These are phyloP conservation scores for Zosterops borbonicus DNA, from an alignment of 2,113 vertebrate genomes.

Conservation along the genomic window DNA sequence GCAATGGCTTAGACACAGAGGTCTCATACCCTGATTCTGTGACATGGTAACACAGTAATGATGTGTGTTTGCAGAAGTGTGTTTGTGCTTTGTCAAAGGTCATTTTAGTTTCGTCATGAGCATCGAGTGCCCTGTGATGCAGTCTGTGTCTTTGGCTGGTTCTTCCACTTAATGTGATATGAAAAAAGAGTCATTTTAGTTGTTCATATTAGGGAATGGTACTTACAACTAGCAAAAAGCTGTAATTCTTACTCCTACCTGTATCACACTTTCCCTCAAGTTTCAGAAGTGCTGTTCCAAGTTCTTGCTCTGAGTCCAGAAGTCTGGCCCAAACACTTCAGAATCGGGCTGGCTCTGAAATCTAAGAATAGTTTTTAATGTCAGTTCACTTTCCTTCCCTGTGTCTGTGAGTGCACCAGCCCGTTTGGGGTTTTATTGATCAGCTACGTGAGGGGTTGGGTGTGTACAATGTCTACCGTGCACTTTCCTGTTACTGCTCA, in stretches of 20 bases:
- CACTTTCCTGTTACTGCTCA: not conserved
- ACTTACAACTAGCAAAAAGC: constrained; percentile 18
- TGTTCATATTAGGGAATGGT: not conserved
- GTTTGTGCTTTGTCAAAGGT: constrained; percentile 13
- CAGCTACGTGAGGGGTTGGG: not conserved
- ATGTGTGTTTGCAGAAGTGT: not conserved
- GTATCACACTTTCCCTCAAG: not conserved
- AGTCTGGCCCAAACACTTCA: not conserved
- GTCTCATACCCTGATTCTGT: not conserved
- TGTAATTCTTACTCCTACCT: not conserved
- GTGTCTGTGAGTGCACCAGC: not conserved
- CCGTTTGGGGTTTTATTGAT: not conserved
- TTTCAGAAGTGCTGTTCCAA: not conserved
- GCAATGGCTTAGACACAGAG: not conserved
- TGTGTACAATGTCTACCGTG: rapidly evolving
- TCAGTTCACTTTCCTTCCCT: not conserved
- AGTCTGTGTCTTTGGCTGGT: not conserved
- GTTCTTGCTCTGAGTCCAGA: not conserved
- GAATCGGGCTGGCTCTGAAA: not conserved
- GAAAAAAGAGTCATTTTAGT: constrained; percentile 38
- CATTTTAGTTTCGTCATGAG: not conserved
- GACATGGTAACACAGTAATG: not conserved
- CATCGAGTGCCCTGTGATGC: not conserved
- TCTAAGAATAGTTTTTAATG: not conserved
- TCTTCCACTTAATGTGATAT: constrained; percentile 19